These are phyloP conservation scores for Helogale parvula DNA, from an alignment of 2,113 vertebrate species.

Conservation along the genomic window DNA sequence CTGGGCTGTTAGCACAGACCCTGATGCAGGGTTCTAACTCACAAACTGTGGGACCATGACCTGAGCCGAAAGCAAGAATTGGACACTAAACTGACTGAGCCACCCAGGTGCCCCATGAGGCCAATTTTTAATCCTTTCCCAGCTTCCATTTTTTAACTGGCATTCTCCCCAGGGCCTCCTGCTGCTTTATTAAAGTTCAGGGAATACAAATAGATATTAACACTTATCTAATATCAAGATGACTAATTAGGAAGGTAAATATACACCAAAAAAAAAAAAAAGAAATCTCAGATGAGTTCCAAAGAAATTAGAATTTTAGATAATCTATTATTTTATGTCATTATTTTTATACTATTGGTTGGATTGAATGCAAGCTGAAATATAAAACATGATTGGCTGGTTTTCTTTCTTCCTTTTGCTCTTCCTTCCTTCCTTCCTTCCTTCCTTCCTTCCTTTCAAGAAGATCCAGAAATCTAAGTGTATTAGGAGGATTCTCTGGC, in stretches of 20 bases:
- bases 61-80: too few species aligned
- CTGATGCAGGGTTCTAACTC: too few species aligned
- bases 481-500: not conserved
- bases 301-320: conserved; percentile 33
- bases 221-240: conserved; percentile 32
- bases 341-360: conserved; percentile 7
- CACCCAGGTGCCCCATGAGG: not conserved
- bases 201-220: not conserved
- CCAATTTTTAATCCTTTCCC: not conserved
- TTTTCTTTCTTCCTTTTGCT: not conserved
- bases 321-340: conserved; percentile 1
- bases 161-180: not conserved
- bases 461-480: not conserved
- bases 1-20: too few species aligned
- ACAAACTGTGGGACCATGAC: too few species aligned
- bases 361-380: not conserved
- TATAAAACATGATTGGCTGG: not conserved
- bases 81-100: too few species aligned
- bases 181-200: not conserved
- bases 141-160: not conserved
- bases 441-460: not conserved
- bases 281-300: not conserved
- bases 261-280: not conserved
- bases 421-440: too few species aligned
- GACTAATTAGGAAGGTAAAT: not conserved